Evolutionary conservation across 2,113 vertebrate species (phyloP).

Genomic region (Antigone vipio): DNA sequence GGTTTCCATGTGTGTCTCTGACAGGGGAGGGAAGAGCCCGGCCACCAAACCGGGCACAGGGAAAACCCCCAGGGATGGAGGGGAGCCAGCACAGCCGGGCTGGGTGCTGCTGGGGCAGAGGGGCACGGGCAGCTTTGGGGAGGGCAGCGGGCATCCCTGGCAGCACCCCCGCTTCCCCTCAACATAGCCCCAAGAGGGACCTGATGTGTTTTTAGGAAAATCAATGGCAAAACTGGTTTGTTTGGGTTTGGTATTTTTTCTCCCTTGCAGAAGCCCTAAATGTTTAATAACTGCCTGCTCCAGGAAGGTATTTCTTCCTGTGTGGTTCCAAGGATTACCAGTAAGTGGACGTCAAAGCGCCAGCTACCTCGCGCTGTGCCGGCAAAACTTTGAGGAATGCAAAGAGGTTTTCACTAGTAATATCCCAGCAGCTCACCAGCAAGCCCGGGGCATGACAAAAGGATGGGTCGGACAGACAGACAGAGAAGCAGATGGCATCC

Average conservation of each 20-base stretch:
- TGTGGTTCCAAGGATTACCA: accelerated
- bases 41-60: background rate
- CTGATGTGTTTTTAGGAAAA: background rate
- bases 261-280: background rate
- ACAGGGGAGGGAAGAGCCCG: background rate
- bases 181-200: background rate
- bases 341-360: background rate
- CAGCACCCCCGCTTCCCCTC: background rate
- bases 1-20: background rate
- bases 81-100: background rate
- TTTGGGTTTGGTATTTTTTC: too few relatives aligned
- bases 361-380: accelerated
- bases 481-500: background rate
- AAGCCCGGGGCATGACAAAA: accelerated
- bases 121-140: background rate
- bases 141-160: background rate
- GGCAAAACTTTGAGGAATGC: background rate
- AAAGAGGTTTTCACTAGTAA: background rate
- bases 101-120: background rate
- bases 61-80: background rate
- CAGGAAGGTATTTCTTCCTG: background rate
- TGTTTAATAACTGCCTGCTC: background rate
- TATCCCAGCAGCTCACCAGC: background rate
- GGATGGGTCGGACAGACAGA: background rate
- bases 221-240: background rate